A percentile compares a stretch with the other conserved stretches of the same genome.
These are phyloP conservation scores for Bedellia somnulentella DNA, from an alignment of 2,888 invertebrate genomes.

Conservation along the genomic window DNA sequence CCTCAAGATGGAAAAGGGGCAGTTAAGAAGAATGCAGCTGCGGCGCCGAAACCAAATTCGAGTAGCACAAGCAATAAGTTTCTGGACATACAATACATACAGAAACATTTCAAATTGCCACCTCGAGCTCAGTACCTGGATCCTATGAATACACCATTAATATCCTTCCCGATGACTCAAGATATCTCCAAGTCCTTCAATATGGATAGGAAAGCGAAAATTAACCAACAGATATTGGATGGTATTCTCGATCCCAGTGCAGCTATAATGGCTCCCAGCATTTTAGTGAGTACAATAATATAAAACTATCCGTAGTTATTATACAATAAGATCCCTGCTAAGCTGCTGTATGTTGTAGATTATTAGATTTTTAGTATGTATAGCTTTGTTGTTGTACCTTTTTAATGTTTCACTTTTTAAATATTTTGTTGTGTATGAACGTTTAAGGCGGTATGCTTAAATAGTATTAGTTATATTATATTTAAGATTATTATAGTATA, in stretches of 20 bases:
- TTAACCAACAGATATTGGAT: constrained; percentile 46
- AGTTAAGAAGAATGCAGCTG: constrained; percentile 6
- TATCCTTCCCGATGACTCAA: constrained; percentile 46
- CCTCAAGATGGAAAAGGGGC: constrained; percentile 21
- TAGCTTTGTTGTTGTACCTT: no score
- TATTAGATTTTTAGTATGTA: no score
- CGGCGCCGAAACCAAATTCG: constrained; percentile 8
- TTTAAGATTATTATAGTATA: no score
- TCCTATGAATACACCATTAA: constrained; percentile 40
- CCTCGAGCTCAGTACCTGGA: constrained; percentile 36
- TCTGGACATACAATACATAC: constrained; percentile 35
- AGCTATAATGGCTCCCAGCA: constrained; percentile 39
- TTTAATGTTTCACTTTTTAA: no score
- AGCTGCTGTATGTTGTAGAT: no score
- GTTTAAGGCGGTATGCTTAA: no score
- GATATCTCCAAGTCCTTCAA: constrained; percentile 32
- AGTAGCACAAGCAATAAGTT: no score
- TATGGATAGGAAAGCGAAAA: constrained; percentile 34
- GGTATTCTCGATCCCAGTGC: constrained; percentile 32
- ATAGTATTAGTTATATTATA: no score
- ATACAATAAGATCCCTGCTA: no score
- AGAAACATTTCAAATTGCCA: constrained; percentile 37
- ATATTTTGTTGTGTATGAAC: no score
- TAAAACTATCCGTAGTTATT: no score
- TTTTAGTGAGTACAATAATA: constrained; percentile 38